phyloP scores from a whole-genome alignment of 2,888 invertebrate genomes.

The Melinopterus prodromus region DNA sequence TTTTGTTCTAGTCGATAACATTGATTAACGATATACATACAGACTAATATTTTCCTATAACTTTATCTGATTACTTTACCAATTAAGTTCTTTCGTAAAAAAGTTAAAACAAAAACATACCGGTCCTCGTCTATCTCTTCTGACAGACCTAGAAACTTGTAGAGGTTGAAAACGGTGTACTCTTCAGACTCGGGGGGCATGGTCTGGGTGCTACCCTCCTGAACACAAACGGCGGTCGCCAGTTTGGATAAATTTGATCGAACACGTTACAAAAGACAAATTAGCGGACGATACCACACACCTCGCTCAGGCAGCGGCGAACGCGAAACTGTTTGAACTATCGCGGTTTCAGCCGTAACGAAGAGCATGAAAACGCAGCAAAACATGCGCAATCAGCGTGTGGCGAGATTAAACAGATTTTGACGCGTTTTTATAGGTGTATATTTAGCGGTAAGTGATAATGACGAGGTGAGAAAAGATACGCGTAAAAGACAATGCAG shows the following conservation, averaged over 20 bases:
- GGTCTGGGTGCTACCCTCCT: not conserved
- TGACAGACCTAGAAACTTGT: slow-evolving; percentile 50
- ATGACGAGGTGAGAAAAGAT: not conserved
- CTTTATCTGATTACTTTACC: not conserved
- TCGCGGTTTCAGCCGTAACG: not conserved
- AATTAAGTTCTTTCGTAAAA: not conserved
- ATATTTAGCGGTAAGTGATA: not conserved
- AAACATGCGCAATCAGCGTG: not conserved
- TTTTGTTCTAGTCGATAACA: too few species aligned
- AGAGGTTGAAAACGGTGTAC: slow-evolving; percentile 50
- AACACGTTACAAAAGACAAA: not conserved
- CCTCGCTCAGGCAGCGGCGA: not conserved
- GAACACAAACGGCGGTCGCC: not conserved
- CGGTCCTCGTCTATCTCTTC: slow-evolving; percentile 53
- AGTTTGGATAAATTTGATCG: not conserved
- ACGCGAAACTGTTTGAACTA: not conserved
- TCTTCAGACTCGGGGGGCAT: slow-evolving; percentile 49
- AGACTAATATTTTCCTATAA: not conserved
- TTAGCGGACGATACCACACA: not conserved
- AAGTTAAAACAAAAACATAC: slow-evolving; percentile 43
- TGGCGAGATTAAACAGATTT: not conserved
- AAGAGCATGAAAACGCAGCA: not conserved
- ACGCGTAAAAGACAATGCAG: not conserved
- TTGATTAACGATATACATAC: too few species aligned
- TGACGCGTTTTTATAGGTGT: not conserved